Conservation (phyloP, 2,888 invertebrate genomes). For the Acrobasis suavella region DNA sequence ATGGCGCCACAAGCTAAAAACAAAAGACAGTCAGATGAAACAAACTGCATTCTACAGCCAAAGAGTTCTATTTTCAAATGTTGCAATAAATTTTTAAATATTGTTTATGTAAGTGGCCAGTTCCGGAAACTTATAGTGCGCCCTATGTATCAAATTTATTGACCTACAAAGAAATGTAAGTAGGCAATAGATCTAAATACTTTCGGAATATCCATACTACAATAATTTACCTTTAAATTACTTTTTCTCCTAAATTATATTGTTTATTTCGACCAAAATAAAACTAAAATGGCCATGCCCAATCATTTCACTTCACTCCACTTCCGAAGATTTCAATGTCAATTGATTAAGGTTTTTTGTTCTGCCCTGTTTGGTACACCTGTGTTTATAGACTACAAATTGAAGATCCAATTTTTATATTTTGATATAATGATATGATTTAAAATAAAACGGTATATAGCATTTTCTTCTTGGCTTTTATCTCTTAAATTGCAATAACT, state of each 20-base stretch:
- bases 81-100: too few relatives aligned
- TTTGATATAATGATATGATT: conserved; percentile 10
- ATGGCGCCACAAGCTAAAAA: too few relatives aligned
- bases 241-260: neutral
- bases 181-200: too few relatives aligned
- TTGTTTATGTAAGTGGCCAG: too few relatives aligned
- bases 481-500: too few relatives aligned
- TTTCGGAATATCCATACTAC: neutral
- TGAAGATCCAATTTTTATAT: conserved; percentile 4
- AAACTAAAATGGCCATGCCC: neutral
- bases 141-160: too few relatives aligned
- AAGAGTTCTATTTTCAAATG: too few relatives aligned
- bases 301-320: conserved; percentile 12
- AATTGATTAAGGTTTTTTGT: conserved; percentile 11
- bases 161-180: too few relatives aligned
- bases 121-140: too few relatives aligned
- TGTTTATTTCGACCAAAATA: neutral
- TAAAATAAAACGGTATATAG: neutral
- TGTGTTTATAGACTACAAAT: conserved; percentile 7
- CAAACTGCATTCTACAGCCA: too few relatives aligned
- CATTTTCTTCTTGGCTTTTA: too few relatives aligned
- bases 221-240: neutral
- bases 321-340: conserved; percentile 9
- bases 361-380: conserved; percentile 9
- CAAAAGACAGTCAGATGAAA: too few relatives aligned